These are phyloP conservation scores for Heliconius himera DNA, from an alignment of 1,140 invertebrate genomes.

Conservation along the genomic window DNA sequence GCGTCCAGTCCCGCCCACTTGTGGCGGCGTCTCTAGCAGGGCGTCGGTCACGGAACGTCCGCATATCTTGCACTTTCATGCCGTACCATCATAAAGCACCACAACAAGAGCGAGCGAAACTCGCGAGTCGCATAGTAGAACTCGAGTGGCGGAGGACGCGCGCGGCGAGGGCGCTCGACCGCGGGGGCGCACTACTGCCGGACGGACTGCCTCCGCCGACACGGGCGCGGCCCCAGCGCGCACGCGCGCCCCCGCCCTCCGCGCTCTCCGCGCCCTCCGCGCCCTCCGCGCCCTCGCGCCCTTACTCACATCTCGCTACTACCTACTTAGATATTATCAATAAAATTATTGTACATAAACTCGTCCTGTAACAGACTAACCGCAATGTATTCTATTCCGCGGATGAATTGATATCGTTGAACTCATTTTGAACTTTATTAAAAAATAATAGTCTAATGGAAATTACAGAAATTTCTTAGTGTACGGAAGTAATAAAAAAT, in stretches of 20 bases:
- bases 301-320: constrained; percentile 74
- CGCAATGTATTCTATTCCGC: constrained; percentile 6
- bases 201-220: constrained; percentile 59
- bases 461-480: too few species aligned
- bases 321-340: constrained; percentile 77
- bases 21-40: constrained; percentile 61
- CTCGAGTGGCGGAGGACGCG: constrained; percentile 45
- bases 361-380: constrained; percentile 56
- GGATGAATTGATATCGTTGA: not conserved
- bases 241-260: constrained; percentile 56
- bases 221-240: constrained; percentile 62
- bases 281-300: constrained; percentile 38
- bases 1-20: constrained; percentile 74
- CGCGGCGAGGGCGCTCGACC: constrained; percentile 48
- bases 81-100: constrained; percentile 79
- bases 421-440: not conserved
- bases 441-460: not conserved
- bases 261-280: constrained; percentile 51
- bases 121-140: constrained; percentile 73
- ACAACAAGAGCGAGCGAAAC: constrained; percentile 78
- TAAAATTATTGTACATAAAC: constrained; percentile 78
- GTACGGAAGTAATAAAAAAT: not conserved
- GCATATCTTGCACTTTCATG: constrained; percentile 77
- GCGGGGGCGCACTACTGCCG: constrained; percentile 57
- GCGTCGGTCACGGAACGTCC: constrained; percentile 75